Base-by-base conservation (phyloP, 2,113 vertebrate genomes). In the Cichladusa arquata region DNA sequence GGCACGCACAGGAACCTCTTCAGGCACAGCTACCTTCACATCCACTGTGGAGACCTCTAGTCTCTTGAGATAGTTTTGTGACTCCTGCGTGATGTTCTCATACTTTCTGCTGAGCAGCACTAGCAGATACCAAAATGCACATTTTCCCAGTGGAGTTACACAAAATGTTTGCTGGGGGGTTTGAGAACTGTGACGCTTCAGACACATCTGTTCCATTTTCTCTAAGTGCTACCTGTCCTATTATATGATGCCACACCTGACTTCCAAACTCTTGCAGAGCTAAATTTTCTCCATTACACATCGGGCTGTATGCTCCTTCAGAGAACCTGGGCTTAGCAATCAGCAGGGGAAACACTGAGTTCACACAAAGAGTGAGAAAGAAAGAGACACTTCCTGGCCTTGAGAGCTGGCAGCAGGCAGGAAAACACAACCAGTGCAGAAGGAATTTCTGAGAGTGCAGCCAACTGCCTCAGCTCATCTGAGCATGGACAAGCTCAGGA, bases 181-280 rank as follows among this genome's bases (percentile, higher is more conserved):
- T 91, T 91, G 58, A 40, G 50, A 76, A 33, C 19, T 48, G 8
- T 53, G 72, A 40, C 64, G 12, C 18, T 83, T 77, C 51, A 69
- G 26, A 53, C 56, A 19, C 3, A 33, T 40, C 51, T 71, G 28
- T 51, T 64, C 20, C 7, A 2, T 76, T 80, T 91, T 81, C 14
- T 79, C 17, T 25, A 17, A 22, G 20, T 31, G 15, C 4, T 64
- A n/a, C 7, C 8, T 65, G n/a, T 57, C 47, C 61, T 33, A 19
- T 8, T 23, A 17, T 19, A n/a, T 0, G 0, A 66, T 45, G 14
- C 6, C 26, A 70, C 8, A 23, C 22, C 6, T 73, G 53, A 56
- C 12, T 74, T n/a, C 14, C 51, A 48, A 60, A 33, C 19, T 26
- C n/a, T 11, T 29, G 6, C 12, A 6, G 22, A 70, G 50, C 10